A percentile compares a stretch with the other conserved stretches of the same genome.
Evolutionary conservation across 2,113 vertebrate species (phyloP).

Genomic region (Octodon degus): DNA sequence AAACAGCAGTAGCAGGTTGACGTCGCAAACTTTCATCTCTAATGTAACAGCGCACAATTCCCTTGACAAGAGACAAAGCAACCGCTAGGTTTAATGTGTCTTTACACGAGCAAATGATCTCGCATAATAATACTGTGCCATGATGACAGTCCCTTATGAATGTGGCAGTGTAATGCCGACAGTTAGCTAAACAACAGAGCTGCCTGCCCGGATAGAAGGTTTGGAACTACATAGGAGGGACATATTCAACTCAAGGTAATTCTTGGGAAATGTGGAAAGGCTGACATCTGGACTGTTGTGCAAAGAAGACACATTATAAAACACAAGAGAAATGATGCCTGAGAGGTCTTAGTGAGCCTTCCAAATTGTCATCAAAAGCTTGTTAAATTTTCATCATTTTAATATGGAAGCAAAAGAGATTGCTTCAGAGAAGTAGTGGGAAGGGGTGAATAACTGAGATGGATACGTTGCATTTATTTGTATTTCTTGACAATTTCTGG

Average conservation of each 20-base stretch:
- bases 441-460: background rate
- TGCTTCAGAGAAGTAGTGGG: slow-evolving; percentile 37
- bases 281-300: slow-evolving; percentile 79
- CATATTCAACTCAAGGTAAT: slow-evolving; percentile 76
- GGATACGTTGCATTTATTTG: slow-evolving; percentile 36
- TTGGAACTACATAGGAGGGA: slow-evolving; percentile 72
- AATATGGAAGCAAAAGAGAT: slow-evolving; percentile 66
- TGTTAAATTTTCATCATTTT: slow-evolving; percentile 72
- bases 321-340: slow-evolving; percentile 69
- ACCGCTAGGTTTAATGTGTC: slow-evolving; percentile 80
- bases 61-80: slow-evolving; percentile 83
- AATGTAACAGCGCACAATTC: slow-evolving; percentile 75
- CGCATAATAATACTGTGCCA: slow-evolving; percentile 65
- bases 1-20: slow-evolving; percentile 80
- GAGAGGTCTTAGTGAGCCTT: slow-evolving; percentile 74
- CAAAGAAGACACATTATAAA: slow-evolving; percentile 74
- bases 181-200: slow-evolving; percentile 79
- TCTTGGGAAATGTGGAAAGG: slow-evolving; percentile 68
- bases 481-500: slow-evolving; percentile 39
- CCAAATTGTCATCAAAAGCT: slow-evolving; percentile 71
- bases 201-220: slow-evolving; percentile 77
- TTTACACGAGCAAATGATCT: slow-evolving; percentile 81
- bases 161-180: slow-evolving; percentile 70
- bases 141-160: slow-evolving; percentile 80
- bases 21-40: slow-evolving; percentile 69